These are phyloP conservation scores for Folsomia manolachei DNA, from an alignment of 2,888 invertebrate species.

Conservation along the genomic window DNA sequence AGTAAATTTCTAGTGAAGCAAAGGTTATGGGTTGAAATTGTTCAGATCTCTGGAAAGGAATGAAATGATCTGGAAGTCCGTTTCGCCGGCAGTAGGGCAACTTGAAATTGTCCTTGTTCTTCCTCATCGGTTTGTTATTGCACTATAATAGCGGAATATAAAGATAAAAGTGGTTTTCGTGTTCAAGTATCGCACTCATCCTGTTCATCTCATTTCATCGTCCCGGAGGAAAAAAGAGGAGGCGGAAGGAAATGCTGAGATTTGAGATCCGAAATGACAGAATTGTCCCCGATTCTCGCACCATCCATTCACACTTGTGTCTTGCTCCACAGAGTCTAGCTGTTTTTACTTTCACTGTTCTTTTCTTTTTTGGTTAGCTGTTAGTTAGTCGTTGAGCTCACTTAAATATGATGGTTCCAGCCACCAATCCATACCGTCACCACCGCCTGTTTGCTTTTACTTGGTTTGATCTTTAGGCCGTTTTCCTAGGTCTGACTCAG, in stretches of 20 bases:
- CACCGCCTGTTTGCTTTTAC: too few species aligned
- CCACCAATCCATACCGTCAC: too few species aligned
- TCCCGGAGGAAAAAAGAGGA: too few species aligned
- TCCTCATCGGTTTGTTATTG: neutral
- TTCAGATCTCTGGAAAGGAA: neutral
- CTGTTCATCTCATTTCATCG: neutral
- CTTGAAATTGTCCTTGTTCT: neutral
- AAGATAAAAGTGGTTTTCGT: conserved; percentile 8
- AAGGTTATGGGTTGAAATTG: neutral
- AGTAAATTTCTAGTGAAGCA: neutral
- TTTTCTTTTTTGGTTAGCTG: neutral
- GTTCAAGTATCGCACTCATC: conserved; percentile 7
- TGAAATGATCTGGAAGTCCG: neutral
- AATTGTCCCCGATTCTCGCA: neutral
- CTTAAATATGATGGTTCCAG: too few species aligned
- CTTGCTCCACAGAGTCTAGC: neutral
- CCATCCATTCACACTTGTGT: neutral
- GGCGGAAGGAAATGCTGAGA: neutral
- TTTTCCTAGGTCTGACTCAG: too few species aligned
- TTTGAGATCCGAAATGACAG: neutral
- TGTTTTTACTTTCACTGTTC: neutral
- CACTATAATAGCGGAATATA: neutral
- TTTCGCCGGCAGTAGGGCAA: neutral
- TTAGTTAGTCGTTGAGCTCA: too few species aligned
- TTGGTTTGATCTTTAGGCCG: too few species aligned